phyloP scores from a whole-genome alignment of 2,888 invertebrate species.

The Andrena bicolor region DNA sequence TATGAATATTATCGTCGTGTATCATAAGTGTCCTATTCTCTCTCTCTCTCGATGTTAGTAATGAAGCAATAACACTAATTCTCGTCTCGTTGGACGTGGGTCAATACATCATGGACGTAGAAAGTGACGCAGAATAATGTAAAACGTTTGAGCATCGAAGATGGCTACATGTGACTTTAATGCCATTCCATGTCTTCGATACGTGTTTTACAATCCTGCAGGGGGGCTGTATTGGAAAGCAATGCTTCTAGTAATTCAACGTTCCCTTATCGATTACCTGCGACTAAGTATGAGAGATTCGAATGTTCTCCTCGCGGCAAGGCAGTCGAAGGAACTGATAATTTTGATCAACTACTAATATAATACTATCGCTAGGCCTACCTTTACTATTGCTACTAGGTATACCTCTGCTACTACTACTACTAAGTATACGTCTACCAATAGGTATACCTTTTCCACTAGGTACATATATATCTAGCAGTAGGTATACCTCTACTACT shows the following conservation, averaged over 20 bases:
- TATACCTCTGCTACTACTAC: neutral
- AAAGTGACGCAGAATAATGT: neutral
- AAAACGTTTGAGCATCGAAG: neutral
- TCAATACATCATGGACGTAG: neutral
- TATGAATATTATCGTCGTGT: slow-evolving; percentile 11
- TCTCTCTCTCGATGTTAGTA: neutral
- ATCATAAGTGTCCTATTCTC: neutral
- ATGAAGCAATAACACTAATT: neutral
- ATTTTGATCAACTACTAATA: neutral
- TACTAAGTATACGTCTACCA: neutral
- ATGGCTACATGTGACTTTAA: neutral
- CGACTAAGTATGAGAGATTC: neutral
- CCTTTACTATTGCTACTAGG: neutral
- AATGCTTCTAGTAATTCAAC: neutral
- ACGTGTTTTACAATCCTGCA: neutral
- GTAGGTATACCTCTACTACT: too few relatives aligned
- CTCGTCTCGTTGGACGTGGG: neutral
- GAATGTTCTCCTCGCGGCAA: neutral
- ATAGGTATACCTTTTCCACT: too few relatives aligned
- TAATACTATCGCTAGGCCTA: neutral
- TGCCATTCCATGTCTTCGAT: neutral
- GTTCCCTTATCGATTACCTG: slow-evolving; percentile 23
- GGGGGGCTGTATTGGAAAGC: neutral
- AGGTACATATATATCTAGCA: too few relatives aligned
- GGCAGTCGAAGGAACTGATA: neutral